Conservation (phyloP, 2,888 invertebrate genomes). For the Drosophila atripex region DNA sequence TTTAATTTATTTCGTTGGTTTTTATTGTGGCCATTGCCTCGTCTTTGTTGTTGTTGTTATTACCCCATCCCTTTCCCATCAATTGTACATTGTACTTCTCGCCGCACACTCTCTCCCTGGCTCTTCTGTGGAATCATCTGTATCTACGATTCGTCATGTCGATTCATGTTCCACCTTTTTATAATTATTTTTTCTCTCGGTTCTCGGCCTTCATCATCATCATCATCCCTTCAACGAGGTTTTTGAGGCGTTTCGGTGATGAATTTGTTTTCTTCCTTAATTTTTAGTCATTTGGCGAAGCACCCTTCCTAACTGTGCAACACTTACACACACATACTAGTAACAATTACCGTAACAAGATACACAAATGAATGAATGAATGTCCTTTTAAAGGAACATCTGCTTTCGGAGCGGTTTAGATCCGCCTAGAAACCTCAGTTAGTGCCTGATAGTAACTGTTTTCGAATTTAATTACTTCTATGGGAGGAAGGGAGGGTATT, state of each 20-base stretch:
- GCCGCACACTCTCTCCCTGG: not conserved
- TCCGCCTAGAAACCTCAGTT: too few relatives aligned
- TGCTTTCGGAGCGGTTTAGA: too few relatives aligned
- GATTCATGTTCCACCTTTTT: constrained; percentile 20
- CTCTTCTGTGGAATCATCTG: constrained; percentile 27
- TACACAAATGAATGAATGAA: constrained; percentile 4
- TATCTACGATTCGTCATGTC: constrained; percentile 45
- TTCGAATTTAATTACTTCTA: not conserved
- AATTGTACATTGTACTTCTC: constrained; percentile 1
- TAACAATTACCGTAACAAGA: not conserved
- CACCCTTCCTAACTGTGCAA: constrained; percentile 47
- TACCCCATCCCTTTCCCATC: not conserved
- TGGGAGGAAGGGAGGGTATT: not conserved
- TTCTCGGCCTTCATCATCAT: constrained; percentile 22
- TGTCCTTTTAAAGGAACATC: constrained; percentile 45
- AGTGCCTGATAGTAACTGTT: too few relatives aligned
- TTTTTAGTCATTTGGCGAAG: constrained; percentile 69
- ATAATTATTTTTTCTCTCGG: not conserved
- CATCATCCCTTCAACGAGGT: constrained; percentile 56
- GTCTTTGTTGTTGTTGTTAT: constrained; percentile 13
- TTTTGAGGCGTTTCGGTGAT: constrained; percentile 67
- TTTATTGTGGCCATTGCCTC: constrained; percentile 65
- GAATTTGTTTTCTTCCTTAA: constrained; percentile 72
- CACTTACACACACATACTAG: constrained; percentile 13
- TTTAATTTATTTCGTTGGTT: constrained; percentile 77